Evolutionary conservation across 2,797 vertebrate species (phyloP), one percentile per base, ranked within the genome.

Genomic region (Anguilla anguilla): DNA sequence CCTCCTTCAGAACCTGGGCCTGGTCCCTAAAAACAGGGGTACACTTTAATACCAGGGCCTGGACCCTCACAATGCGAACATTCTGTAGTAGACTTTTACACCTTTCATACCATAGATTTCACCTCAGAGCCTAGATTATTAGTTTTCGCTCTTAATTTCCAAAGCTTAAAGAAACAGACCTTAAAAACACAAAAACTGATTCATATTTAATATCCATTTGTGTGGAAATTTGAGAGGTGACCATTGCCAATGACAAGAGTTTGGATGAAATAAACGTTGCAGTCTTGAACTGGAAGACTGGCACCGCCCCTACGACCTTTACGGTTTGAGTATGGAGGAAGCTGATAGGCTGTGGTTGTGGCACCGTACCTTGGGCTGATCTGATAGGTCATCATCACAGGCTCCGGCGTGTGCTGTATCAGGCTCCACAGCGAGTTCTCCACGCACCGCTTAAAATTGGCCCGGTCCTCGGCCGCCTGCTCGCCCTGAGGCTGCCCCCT

Each of bases 361-460:
- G 46, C 43, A 6, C 6, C 6, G 84, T 96, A 98, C 97, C 97
- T 97, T 93, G 95, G 91, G 10, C 94, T 96, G 35, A 98, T 94
- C 95, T 98, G 97, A 92, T 98, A 98, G 0, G 96, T 98, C 97
- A 98, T 97, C 92, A 97, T 96, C 90, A 97, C 89, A 11, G 0
- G 87, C 64, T 97, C 95, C 0, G 97, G 94, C 0, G 94, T 97
- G 84, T 92, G 94, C 89, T 96, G 95, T 92, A 97, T 97, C 94
- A 96, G 95, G 92, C 57, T 94, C 96, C 97, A 97, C 85, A 96
- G 89, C 0, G 96, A 94, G 90, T 93, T 93, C 89, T 96, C 95
- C 57, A 90, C 95, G 0, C 55, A 91, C 51, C 87, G 87, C 89
- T 93, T 93, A 6, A 95, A 94, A 90, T 35, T 39, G 46, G 86